Evolutionary conservation across 2,113 vertebrate genomes (phyloP).

Genomic region (Sylvia atricapilla): DNA sequence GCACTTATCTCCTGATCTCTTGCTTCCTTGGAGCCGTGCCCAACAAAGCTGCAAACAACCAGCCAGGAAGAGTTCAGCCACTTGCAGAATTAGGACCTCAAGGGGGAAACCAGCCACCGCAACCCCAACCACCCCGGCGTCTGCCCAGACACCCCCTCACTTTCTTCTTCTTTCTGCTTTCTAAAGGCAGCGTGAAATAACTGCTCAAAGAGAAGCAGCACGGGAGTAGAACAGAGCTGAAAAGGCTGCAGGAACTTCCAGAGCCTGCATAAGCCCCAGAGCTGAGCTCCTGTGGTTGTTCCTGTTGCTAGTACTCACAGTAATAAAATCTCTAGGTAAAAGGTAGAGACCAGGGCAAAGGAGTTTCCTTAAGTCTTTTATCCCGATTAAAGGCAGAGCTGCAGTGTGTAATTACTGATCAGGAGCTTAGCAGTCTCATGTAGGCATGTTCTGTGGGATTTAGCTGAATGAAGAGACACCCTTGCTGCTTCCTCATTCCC

Average conservation of each 20-base stretch:
- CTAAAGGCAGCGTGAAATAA: not conserved
- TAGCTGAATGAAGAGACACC: not conserved
- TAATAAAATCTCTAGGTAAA: constrained; percentile 3
- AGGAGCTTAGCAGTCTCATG: constrained; percentile 1
- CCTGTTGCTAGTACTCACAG: not conserved
- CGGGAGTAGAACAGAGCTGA: not conserved
- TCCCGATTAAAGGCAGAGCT: constrained; percentile 25
- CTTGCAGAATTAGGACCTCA: not conserved
- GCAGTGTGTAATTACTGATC: constrained; percentile 12
- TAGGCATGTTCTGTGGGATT: not conserved
- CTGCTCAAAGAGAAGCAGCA: not conserved
- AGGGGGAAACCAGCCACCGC: not conserved
- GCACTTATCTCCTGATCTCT: constrained; percentile 10
- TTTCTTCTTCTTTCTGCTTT: not conserved
- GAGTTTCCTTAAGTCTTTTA: constrained; percentile 42
- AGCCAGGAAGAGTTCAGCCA: not conserved
- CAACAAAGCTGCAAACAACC: not conserved
- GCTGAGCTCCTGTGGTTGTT: not conserved
- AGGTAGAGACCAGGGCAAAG: constrained; percentile 18
- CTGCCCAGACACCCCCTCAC: not conserved
- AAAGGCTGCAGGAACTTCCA: not conserved
- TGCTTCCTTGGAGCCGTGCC: not conserved
- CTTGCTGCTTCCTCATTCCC: not conserved
- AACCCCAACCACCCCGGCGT: not conserved
- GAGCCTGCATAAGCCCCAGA: rapidly evolving